A percentile compares a stretch with the other conserved stretches of the same genome.
Evolutionary conservation across 1,140 invertebrate species (phyloP).

Genomic region (Drosophila bifasciata): DNA sequence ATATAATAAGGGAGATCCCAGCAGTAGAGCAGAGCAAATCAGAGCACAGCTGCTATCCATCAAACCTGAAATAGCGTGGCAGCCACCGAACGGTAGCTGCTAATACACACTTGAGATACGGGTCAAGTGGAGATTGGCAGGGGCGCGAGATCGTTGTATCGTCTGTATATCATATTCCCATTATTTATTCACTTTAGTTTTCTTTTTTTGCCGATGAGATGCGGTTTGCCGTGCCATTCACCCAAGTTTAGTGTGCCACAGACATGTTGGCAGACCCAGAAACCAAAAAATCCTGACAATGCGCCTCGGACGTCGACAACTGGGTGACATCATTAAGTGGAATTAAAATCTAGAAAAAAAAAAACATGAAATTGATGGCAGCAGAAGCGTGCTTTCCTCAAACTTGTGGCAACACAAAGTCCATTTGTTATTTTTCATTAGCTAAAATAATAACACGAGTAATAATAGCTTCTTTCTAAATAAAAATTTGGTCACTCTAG

Average conservation of each 20-base stretch:
- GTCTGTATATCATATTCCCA: background rate
- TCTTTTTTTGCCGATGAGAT: conserved; percentile 10
- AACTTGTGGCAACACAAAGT: conserved; percentile 36
- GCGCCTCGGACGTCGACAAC: conserved; percentile 39
- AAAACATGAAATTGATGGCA: conserved; percentile 42
- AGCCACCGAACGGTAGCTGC: conserved; percentile 9
- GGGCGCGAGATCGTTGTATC: background rate
- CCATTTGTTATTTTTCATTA: no score
- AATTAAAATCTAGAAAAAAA: conserved; percentile 54
- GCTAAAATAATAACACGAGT: no score
- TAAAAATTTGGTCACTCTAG: no score
- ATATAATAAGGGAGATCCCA: conserved; percentile 36
- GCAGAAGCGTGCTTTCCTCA: conserved; percentile 44
- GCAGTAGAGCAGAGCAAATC: conserved; percentile 22
- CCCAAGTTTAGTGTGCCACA: conserved; percentile 56
- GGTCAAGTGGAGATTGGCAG: conserved; percentile 62
- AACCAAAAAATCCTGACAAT: conserved; percentile 58
- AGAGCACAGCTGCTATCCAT: conserved; percentile 72
- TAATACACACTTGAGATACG: conserved; percentile 60
- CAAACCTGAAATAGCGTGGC: conserved; percentile 45
- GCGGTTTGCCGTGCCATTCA: conserved; percentile 18
- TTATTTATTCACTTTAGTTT: conserved; percentile 28
- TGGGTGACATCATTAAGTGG: conserved; percentile 72
- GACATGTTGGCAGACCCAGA: background rate
- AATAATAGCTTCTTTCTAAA: no score